Base-by-base conservation (phyloP, 1,140 invertebrate genomes). In the Ylistrum balloti region DNA sequence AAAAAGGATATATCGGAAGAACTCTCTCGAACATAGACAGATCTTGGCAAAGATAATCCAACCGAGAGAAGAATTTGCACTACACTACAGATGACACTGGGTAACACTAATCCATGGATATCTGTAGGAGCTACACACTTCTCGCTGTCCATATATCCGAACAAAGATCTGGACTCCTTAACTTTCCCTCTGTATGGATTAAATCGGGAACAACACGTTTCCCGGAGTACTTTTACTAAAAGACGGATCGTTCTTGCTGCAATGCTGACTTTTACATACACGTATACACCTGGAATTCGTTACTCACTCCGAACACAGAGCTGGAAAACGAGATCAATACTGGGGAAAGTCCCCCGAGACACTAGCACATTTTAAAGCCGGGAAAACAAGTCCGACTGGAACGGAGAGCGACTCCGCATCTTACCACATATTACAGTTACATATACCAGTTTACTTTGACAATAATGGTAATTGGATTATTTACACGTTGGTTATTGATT, bases 271-370 rank as follows among this genome's bases (percentile, higher is more conserved):
- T n/a, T 74, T n/a, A 74, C 56, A 74, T n/a, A 74, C 56, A 74
- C 56, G n/a, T n/a, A 74, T 74, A 17, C 56, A 74, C 56, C 56
- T 74, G 56, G 56, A 74, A 74, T 74, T 74, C n/a, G 56, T n/a
- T 74, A 38, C 35, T 38, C 35, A 74, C 56, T 74, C 22, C 56
- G 56, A 17, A 1, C n/a, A 28, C 56, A n/a, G 56, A 74, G n/a
- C n/a, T 1, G 56, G 56, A 74, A 28, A n/a, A 9, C n/a, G 56
- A 2, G 56, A 74, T 74, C 56, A 11, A 74, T 74, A 74, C 22
- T 22, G 13, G 41, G 56, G 56, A 74, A 74, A 74, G 22, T 74
- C 56, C 56, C 56, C 22, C 5, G 56, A 74, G 56, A 74, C 56
- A 74, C 56, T 17, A n/a, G 56, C 56, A 74, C n/a, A 28, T 11